Evolutionary conservation across 2,888 invertebrate species (phyloP).

Genomic region (Lasiommata megera): DNA sequence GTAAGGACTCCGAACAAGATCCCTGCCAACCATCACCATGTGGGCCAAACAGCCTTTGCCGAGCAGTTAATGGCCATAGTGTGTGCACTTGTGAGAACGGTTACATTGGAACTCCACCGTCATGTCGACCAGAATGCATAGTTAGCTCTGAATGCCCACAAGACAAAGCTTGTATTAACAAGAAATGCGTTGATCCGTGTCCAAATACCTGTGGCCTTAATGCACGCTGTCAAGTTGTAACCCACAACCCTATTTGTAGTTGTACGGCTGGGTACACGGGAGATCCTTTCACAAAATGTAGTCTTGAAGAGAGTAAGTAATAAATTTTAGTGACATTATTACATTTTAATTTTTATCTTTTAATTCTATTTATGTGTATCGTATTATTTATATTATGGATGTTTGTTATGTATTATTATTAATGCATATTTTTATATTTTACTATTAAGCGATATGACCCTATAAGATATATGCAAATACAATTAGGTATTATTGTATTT

Average conservation of each 20-base stretch:
- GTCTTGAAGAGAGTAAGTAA: conserved; percentile 82
- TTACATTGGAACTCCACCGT: conserved; percentile 89
- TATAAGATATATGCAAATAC: too few species aligned
- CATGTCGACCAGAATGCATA: conserved; percentile 91
- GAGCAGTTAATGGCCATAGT: conserved; percentile 88
- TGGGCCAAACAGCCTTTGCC: conserved; percentile 90
- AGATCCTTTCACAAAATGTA: conserved; percentile 89
- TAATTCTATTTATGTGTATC: too few species aligned
- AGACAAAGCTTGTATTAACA: conserved; percentile 89
- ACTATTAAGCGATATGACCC: too few species aligned
- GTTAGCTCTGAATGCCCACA: conserved; percentile 92
- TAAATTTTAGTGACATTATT: background rate
- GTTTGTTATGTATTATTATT: too few species aligned
- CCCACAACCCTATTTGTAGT: conserved; percentile 93
- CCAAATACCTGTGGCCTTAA: conserved; percentile 90
- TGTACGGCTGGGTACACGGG: conserved; percentile 90
- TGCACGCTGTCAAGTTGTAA: conserved; percentile 91
- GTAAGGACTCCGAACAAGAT: conserved; percentile 57
- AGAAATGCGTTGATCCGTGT: conserved; percentile 91
- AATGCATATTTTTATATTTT: too few species aligned
- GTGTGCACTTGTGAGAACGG: conserved; percentile 89
- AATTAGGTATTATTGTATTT: too few species aligned
- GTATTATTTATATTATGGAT: too few species aligned
- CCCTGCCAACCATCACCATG: conserved; percentile 92
- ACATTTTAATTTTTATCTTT: background rate